phyloP scores from a whole-genome alignment of 2,797 vertebrate species.

The Eulemur coronatus region DNA sequence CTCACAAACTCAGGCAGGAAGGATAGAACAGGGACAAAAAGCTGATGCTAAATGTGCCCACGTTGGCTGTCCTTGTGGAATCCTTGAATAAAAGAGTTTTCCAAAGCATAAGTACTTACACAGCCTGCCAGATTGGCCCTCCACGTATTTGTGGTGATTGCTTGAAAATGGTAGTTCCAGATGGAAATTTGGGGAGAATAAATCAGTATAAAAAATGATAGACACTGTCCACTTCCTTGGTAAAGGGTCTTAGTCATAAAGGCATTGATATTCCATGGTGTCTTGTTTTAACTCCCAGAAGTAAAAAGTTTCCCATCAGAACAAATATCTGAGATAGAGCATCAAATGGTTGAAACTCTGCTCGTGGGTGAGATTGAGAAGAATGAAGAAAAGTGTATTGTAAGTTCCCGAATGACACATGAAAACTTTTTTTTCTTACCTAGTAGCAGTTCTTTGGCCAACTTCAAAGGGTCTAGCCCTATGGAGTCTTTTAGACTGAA shows the following conservation, averaged over 20 bases:
- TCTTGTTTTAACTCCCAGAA: background rate
- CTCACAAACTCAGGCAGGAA: conserved; percentile 14
- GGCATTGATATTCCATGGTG: background rate
- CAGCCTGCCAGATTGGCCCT: background rate
- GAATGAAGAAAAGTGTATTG: background rate
- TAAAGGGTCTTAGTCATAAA: background rate
- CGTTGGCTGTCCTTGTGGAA: background rate
- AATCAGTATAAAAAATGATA: background rate
- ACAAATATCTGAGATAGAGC: background rate
- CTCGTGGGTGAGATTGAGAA: background rate
- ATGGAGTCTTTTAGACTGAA: background rate
- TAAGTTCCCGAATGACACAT: background rate
- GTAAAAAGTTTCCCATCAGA: background rate
- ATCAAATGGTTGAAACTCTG: background rate
- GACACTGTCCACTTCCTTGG: background rate
- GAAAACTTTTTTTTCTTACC: background rate
- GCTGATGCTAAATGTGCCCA: background rate
- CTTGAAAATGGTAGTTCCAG: conserved; percentile 19
- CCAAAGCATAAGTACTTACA: background rate
- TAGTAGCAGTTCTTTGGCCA: background rate
- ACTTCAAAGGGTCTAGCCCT: background rate
- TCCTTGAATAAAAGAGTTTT: background rate
- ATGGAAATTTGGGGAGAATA: background rate
- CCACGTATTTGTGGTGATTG: background rate
- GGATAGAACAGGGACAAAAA: background rate